Evolutionary conservation across 2,888 invertebrate genomes (phyloP), one percentile per base, ranked within the genome.

Genomic region (Anoplius nigerrimus): DNA sequence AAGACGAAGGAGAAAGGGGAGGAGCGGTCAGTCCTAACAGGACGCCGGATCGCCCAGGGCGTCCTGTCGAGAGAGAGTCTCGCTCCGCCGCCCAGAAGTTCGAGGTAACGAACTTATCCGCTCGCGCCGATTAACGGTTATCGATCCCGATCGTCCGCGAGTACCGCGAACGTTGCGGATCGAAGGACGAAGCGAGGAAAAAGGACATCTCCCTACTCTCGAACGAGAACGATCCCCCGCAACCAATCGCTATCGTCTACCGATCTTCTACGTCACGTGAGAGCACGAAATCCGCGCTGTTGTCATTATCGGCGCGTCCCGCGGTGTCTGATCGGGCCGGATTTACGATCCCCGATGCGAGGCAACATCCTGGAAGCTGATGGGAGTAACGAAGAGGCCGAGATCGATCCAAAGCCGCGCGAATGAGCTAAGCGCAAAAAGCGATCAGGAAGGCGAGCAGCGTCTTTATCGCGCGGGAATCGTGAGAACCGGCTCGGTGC

Each of bases 21-120:
- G 59, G 65, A 69, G 66, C 59, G 53, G 66, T 53, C 70, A 75
- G 63, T 72, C 70, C 71, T 73, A 80, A 72, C 75, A 80, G 79
- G 74, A 79, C 79, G 78, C 79, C 72, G 69, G 64, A 80, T 71
- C 67, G 74, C 79, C 75, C 75, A 71, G 65, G 74, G 80, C 81
- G 72, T 72, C 74, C 74, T 80, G 74, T 79, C 76, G 69, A 68
- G 75, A 66, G 69, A 68, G 75, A 66, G 58, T 60, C 51, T 61
- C 52, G 66, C 56, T 61, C 34, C 69, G 20, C 69, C 69, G 69
- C 69, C 66, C 69, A 69, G 69, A 57, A 69, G 69, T 69, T 61
- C 66, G 42, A 66, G 58, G 56, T 69, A 66, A 69, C 69, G 66
- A 69, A 69, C 66, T 69, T 66, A 66, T 69, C 68, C 34, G 11